Evolutionary conservation across 2,113 vertebrate genomes (phyloP).

Genomic region (Spheniscus mendiculus): DNA sequence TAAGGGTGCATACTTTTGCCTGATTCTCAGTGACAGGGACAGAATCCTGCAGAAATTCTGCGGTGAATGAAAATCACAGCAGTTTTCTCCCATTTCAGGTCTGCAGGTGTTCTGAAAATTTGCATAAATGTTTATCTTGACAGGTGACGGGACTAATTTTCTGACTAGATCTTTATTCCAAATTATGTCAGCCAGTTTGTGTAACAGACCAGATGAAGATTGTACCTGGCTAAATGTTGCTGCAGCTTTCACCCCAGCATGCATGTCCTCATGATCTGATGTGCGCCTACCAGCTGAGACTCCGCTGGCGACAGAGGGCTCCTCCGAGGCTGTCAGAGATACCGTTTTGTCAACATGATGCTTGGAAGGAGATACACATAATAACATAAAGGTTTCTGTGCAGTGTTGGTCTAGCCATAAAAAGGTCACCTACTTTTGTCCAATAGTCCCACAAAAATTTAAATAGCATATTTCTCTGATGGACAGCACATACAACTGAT

Average conservation of each 20-base stretch:
- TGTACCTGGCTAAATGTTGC: background rate
- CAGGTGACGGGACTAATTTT: background rate
- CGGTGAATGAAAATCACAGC: background rate
- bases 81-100: background rate
- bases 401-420: background rate
- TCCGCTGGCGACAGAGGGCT: rapidly evolving
- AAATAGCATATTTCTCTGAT: background rate
- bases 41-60: background rate
- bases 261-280: rapidly evolving
- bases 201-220: background rate
- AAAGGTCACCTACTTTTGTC: background rate
- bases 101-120: background rate
- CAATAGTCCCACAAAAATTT: background rate
- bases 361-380: background rate
- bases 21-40: background rate
- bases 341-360: rapidly evolving
- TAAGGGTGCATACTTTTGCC: background rate
- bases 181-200: background rate
- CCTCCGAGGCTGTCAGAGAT: background rate
- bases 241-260: background rate
- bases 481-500: background rate
- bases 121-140: background rate
- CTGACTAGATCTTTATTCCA: background rate
- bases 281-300: rapidly evolving
- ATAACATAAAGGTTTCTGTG: background rate